These are phyloP conservation scores for Phymorhynchus buccinoides DNA, from an alignment of 1,140 invertebrate species.

Conservation along the genomic window DNA sequence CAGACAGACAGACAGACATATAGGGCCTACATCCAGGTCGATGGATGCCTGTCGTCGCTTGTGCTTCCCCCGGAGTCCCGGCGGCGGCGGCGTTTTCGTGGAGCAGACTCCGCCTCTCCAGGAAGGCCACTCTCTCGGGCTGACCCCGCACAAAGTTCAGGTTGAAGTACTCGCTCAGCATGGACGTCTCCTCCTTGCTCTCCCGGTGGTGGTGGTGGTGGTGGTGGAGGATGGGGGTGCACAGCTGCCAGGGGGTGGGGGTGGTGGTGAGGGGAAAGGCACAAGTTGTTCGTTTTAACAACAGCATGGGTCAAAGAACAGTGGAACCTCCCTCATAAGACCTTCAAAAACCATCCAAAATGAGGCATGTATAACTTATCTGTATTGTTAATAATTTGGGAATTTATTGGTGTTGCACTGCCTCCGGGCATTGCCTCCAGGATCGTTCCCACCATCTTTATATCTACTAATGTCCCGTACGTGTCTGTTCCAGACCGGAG, in stretches of 20 bases:
- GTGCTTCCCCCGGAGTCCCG: not conserved
- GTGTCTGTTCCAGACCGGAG: too few relatives aligned
- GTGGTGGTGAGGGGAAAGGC: not conserved
- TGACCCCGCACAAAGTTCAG: conserved; percentile 4
- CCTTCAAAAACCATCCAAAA: too few relatives aligned
- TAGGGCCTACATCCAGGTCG: not conserved
- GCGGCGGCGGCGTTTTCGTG: not conserved
- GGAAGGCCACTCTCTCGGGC: conserved; percentile 26
- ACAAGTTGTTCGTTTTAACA: too few relatives aligned
- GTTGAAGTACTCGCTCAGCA: conserved; percentile 27
- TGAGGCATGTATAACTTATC: too few relatives aligned
- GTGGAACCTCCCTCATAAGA: too few relatives aligned
- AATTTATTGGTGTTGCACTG: too few relatives aligned
- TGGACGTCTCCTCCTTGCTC: conserved; percentile 33
- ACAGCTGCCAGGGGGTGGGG: not conserved
- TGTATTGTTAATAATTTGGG: too few relatives aligned
- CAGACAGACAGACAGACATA: not conserved
- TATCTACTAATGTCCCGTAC: too few relatives aligned
- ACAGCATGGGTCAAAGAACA: too few relatives aligned
- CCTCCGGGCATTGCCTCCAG: too few relatives aligned
- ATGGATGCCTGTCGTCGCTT: not conserved
- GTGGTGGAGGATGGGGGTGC: conserved; percentile 25
- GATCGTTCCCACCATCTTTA: too few relatives aligned
- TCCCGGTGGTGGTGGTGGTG: not conserved
- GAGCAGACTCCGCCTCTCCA: conserved; percentile 2